Percentiles rank a stretch among this genome's conserved stretches.
Evolutionary conservation across 2,113 vertebrate genomes (phyloP).

Genomic region (Callocephalon fimbriatum): DNA sequence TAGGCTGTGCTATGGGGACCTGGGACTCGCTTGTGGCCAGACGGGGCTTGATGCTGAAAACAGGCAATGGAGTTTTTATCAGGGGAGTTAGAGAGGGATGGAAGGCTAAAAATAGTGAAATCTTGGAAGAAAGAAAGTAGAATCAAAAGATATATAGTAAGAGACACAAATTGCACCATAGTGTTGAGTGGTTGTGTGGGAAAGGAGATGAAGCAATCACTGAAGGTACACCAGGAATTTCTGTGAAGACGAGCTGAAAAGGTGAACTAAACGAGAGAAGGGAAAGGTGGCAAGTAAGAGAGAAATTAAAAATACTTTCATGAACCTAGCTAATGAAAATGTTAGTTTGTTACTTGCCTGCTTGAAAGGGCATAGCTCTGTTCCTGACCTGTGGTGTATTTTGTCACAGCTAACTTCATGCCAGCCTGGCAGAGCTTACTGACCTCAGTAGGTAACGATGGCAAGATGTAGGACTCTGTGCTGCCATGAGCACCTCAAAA

Average conservation of each 20-base stretch:
- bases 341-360: not conserved
- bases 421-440: not conserved
- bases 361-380: not conserved
- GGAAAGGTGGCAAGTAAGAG: not conserved
- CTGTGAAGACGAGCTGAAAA: not conserved
- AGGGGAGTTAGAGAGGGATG: not conserved
- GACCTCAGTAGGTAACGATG: not conserved
- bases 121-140: not conserved
- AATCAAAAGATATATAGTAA: fast-evolving
- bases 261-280: not conserved
- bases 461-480: not conserved
- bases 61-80: not conserved
- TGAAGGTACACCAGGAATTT: not conserved
- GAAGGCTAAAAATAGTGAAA: not conserved
- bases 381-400: not conserved
- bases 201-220: fast-evolving
- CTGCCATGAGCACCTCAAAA: fast-evolving
- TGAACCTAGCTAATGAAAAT: not conserved
- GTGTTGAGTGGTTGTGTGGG: too few species aligned
- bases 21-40: not conserved
- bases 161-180: not conserved
- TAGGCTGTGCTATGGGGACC: not conserved
- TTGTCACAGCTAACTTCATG: fast-evolving
- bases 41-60: fast-evolving
- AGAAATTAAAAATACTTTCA: not conserved